Base-by-base conservation (phyloP, 2,113 vertebrate genomes). In the Gorsachius goisagi region DNA sequence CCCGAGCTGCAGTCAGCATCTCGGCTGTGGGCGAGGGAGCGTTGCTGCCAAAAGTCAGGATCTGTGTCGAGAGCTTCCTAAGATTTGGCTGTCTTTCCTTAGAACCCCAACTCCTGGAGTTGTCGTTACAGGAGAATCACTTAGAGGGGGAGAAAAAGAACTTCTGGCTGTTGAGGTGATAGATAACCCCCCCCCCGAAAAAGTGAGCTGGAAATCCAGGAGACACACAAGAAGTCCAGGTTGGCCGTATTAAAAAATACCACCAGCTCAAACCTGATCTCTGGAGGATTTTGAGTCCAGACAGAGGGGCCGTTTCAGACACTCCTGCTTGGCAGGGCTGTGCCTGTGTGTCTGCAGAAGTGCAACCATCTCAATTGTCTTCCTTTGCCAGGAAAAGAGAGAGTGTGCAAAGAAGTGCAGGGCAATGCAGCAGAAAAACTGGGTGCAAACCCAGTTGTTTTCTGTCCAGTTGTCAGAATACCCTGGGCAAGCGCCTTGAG, bases 21-120 rank as follows among this genome's bases (percentile, higher is more conserved):
- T 92, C 68, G 0, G 64, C 76, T 96, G 86, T 95, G 76, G 93
- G 86, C 1, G 55, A 95, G 72, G 67, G 72, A 95, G 63, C 3
- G 8, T 32, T 33, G 79, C 62, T 90, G 94, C 92, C 95, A 95
- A 19, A 96, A 95, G 83, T 84, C 92, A 91, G 88, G 77, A 81
- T 93, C 73, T 73, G 75, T 90, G 67, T 89, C 0, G 22, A 95
- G 82, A 90, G 62, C 75, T 62, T 96, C 90, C 72, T 53, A 74
- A 74, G 52, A 77, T 95, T 59, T 90, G 91, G 41, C 93, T 81
- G 64, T 49, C 41, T 92, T 81, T 94, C 33, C 63, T 58, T 85
- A 86, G 88, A 93, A 79, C 45, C 83, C 69, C 83, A 53, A 67
- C 72, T 77, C 45, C 93, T 92, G 94, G 87, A 89, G 73, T 66